Conservation (phyloP, 1,140 invertebrate genomes). For the Nixonia krombeini region DNA sequence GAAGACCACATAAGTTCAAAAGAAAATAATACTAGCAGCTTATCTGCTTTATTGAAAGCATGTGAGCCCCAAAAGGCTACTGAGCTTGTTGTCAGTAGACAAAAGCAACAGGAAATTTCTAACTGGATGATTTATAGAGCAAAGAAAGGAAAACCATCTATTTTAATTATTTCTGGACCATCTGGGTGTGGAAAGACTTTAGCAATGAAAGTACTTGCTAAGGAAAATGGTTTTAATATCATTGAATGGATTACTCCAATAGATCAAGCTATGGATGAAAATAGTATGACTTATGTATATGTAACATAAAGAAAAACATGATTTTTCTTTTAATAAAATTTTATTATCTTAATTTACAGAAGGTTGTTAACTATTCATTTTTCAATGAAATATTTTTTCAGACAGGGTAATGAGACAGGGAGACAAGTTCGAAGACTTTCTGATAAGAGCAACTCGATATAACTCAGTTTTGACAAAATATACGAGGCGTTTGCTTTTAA, state of each 20-base stretch:
- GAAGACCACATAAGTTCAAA: slow-evolving; percentile 4
- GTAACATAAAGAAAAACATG: too few relatives aligned
- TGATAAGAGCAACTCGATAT: slow-evolving; percentile 79
- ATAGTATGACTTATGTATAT: too few relatives aligned
- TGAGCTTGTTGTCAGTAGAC: slow-evolving; percentile 61
- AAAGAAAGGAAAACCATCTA: slow-evolving; percentile 66
- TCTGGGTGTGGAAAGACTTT: slow-evolving; percentile 81
- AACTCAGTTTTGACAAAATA: slow-evolving; percentile 74
- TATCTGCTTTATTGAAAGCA: slow-evolving; percentile 52
- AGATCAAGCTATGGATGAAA: slow-evolving; percentile 71
- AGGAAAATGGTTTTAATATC: slow-evolving; percentile 73
- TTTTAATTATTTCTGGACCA: slow-evolving; percentile 79
- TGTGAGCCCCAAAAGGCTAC: slow-evolving; percentile 56
- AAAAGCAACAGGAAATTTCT: slow-evolving; percentile 63
- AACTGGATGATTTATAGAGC: slow-evolving; percentile 55
- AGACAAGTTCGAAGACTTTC: slow-evolving; percentile 78
- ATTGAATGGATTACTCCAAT: slow-evolving; percentile 82
- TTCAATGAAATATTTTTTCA: slow-evolving; percentile 20
- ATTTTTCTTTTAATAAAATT: slow-evolving; percentile 5
- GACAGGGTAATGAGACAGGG: slow-evolving; percentile 70
- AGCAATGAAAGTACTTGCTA: slow-evolving; percentile 75
- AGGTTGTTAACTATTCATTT: background rate
- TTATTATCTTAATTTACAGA: background rate
- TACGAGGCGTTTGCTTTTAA: slow-evolving; percentile 74
- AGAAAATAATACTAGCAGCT: slow-evolving; percentile 30